Evolutionary conservation across 2,797 vertebrate species (phyloP).

Genomic region (Hozukius guyotensis): DNA sequence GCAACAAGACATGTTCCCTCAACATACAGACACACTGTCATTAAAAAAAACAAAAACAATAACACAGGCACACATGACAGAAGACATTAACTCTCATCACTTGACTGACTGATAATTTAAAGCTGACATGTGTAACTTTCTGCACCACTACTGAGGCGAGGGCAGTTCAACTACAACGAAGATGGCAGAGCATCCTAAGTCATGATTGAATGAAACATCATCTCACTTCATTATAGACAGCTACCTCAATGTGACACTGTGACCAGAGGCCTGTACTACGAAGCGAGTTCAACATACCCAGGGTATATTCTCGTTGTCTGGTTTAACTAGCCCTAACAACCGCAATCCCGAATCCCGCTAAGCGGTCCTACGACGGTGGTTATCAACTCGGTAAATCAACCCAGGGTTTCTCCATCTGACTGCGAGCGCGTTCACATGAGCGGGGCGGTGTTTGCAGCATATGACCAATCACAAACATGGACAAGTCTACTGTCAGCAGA

Average conservation of each 20-base stretch:
- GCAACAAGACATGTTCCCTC: conserved; percentile 41
- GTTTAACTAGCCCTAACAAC: too few relatives aligned
- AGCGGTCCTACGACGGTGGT: too few relatives aligned
- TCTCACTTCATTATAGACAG: not conserved
- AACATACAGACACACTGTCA: not conserved
- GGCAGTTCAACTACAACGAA: not conserved
- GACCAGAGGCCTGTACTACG: not conserved
- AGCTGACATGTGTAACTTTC: not conserved
- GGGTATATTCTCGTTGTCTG: too few relatives aligned
- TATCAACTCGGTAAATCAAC: too few relatives aligned
- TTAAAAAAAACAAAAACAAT: not conserved
- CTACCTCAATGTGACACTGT: not conserved
- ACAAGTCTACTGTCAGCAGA: too few relatives aligned
- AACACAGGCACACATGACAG: not conserved
- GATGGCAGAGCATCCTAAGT: not conserved
- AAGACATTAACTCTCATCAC: not conserved
- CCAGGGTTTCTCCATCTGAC: too few relatives aligned
- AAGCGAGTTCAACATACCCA: too few relatives aligned
- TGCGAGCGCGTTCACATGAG: too few relatives aligned
- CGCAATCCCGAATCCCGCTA: too few relatives aligned
- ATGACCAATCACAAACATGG: too few relatives aligned
- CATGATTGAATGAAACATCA: not conserved
- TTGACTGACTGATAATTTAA: not conserved
- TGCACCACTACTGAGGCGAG: not conserved
- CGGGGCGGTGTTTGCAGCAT: too few relatives aligned